Conservation (phyloP, 2,888 invertebrate genomes). For the Cataglyphis rosenhaueri region DNA sequence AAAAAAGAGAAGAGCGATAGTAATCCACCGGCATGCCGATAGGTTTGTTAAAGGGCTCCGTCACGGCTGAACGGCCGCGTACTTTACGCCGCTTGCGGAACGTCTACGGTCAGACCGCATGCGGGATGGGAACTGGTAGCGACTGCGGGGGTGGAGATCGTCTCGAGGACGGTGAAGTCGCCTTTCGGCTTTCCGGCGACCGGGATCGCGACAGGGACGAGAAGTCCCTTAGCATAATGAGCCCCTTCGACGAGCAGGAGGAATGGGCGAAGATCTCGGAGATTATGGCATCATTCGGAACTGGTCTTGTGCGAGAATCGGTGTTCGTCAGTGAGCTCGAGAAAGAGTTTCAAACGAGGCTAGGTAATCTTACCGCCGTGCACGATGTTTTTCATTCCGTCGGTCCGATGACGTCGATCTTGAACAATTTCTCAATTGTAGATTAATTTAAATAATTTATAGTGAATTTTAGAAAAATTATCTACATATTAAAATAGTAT, state of each 20-base stretch:
- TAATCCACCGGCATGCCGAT: conserved; percentile 80
- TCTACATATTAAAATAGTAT: not conserved
- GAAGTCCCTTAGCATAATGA: conserved; percentile 89
- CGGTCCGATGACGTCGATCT: not conserved
- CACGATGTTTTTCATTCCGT: not conserved
- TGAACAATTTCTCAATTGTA: not conserved
- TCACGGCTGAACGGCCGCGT: conserved; percentile 91
- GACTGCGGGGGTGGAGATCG: conserved; percentile 83
- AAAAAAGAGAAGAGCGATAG: not conserved
- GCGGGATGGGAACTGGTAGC: conserved; percentile 83
- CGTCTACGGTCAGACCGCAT: conserved; percentile 88
- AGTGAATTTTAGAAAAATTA: not conserved
- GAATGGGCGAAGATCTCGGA: conserved; percentile 99
- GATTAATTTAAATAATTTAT: not conserved
- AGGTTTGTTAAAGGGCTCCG: conserved; percentile 94
- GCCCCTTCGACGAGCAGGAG: conserved; percentile 97
- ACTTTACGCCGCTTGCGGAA: conserved; percentile 91
- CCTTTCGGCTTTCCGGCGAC: conserved; percentile 80
- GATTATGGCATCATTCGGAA: conserved; percentile 97
- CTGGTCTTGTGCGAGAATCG: conserved; percentile 92
- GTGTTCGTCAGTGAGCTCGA: conserved; percentile 93
- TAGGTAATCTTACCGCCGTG: conserved; percentile 86
- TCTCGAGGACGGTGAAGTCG: conserved; percentile 82
- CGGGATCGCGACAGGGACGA: conserved; percentile 84
- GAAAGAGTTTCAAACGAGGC: conserved; percentile 91